These are phyloP conservation scores for Chaetodon trifasciatus DNA, from an alignment of 2,797 vertebrate genomes.

Conservation along the genomic window DNA sequence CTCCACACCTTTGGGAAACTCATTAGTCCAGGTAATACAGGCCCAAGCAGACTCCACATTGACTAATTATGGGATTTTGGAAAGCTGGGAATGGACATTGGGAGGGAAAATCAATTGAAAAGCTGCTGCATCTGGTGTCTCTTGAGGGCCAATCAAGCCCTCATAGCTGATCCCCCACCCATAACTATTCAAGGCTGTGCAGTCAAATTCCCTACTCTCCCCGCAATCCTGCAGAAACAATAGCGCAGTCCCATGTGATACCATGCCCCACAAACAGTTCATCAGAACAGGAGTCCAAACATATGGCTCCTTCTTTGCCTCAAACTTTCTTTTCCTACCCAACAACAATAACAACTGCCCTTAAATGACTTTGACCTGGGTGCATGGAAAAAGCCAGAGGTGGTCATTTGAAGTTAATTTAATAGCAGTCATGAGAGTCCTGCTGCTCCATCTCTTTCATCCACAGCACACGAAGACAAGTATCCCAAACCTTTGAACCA, in stretches of 20 bases:
- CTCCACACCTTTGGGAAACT: constrained; percentile 73
- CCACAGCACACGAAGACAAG: constrained; percentile 65
- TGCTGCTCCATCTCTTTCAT: constrained; percentile 58
- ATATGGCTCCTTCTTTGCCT: constrained; percentile 22
- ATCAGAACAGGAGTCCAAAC: constrained; percentile 28
- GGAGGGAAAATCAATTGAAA: constrained; percentile 71
- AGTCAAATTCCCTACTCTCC: constrained; percentile 59
- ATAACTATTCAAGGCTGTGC: constrained; percentile 69
- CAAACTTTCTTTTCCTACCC: constrained; percentile 32
- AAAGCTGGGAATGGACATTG: constrained; percentile 57
- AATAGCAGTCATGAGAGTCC: constrained; percentile 55
- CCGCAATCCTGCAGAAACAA: constrained; percentile 50
- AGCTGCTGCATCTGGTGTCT: constrained; percentile 69
- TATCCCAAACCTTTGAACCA: constrained; percentile 71
- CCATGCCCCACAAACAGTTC: constrained; percentile 30
- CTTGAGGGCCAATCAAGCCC: constrained; percentile 75
- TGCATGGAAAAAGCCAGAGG: constrained; percentile 19
- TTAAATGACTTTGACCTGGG: constrained; percentile 37
- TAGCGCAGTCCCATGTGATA: constrained; percentile 52
- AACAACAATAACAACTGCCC: constrained; percentile 21
- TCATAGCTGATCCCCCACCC: constrained; percentile 58
- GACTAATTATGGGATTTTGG: constrained; percentile 75
- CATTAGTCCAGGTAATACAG: constrained; percentile 70
- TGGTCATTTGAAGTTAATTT: constrained; percentile 56
- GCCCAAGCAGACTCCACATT: constrained; percentile 45